phyloP scores from a whole-genome alignment of 2,113 vertebrate species.

The Sisor rabdophorus region DNA sequence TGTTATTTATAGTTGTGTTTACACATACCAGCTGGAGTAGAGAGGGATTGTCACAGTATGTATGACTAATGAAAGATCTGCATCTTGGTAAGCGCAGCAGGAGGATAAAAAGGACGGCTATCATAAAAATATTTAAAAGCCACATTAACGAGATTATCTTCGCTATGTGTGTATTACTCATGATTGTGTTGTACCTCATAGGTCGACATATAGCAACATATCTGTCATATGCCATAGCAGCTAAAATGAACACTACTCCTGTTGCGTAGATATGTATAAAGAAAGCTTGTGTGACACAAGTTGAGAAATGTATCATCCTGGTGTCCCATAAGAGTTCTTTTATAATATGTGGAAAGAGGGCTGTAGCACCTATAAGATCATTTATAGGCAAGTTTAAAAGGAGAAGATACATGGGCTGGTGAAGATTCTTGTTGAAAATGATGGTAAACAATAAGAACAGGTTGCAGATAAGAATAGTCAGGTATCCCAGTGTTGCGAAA shows the following conservation, averaged over 20 bases:
- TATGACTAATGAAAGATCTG: slow-evolving; percentile 50
- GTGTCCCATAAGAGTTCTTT: slow-evolving; percentile 55
- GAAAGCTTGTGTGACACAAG: slow-evolving; percentile 67
- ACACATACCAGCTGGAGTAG: slow-evolving; percentile 63
- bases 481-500: slow-evolving; percentile 62
- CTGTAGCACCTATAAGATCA: slow-evolving; percentile 66
- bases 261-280: slow-evolving; percentile 67
- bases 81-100: slow-evolving; percentile 66
- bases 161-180: slow-evolving; percentile 58
- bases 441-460: slow-evolving; percentile 62
- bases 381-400: slow-evolving; percentile 66
- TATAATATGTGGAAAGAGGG: slow-evolving; percentile 57
- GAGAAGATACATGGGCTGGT: slow-evolving; percentile 68
- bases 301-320: slow-evolving; percentile 50
- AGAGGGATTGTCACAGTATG: slow-evolving; percentile 66
- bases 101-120: slow-evolving; percentile 59
- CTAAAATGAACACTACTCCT: slow-evolving; percentile 56
- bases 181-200: slow-evolving; percentile 63
- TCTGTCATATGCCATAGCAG: slow-evolving; percentile 71
- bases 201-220: slow-evolving; percentile 70
- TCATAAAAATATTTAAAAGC: slow-evolving; percentile 51
- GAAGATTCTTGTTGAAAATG: slow-evolving; percentile 61
- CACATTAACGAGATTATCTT: slow-evolving; percentile 59
- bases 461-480: slow-evolving; percentile 69
- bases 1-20: slow-evolving; percentile 61